These are phyloP conservation scores for Poeciliopsis presidionis DNA, from an alignment of 2,797 vertebrate species.

Conservation along the genomic window DNA sequence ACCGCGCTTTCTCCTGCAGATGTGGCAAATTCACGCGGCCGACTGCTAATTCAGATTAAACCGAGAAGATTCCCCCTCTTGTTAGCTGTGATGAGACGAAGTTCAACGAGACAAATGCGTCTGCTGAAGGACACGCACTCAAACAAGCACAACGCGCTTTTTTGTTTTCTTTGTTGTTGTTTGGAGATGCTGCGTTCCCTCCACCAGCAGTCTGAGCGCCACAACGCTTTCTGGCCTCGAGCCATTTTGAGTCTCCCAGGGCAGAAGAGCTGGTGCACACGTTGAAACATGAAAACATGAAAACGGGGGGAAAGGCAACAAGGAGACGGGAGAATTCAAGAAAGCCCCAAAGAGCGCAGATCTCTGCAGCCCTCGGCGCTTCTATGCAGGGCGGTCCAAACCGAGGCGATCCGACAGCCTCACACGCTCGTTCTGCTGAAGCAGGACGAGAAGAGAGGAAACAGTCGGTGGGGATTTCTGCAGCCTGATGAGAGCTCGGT, in stretches of 20 bases:
- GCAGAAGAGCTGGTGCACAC: slow-evolving; percentile 35
- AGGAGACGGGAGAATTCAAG: slow-evolving; percentile 23
- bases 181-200: slow-evolving; percentile 3
- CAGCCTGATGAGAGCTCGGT: slow-evolving; percentile 2
- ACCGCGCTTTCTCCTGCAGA: slow-evolving; percentile 9
- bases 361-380: slow-evolving; percentile 19
- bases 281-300: slow-evolving; percentile 59
- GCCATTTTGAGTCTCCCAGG: slow-evolving; percentile 57
- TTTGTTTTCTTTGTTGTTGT: too few species aligned
- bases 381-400: neutral
- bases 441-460: neutral
- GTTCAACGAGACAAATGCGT: slow-evolving; percentile 38
- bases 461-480: neutral
- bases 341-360: slow-evolving; percentile 20
- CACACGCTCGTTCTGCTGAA: neutral
- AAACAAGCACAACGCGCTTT: neutral
- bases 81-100: slow-evolving; percentile 25
- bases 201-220: slow-evolving; percentile 12
- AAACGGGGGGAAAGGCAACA: neutral
- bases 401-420: slow-evolving; percentile 1
- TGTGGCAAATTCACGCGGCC: neutral
- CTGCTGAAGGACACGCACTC: slow-evolving; percentile 11
- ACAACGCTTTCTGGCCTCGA: slow-evolving; percentile 15
- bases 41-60: slow-evolving; percentile 31
- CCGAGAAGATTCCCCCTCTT: slow-evolving; percentile 18